Base-by-base conservation (phyloP, 35 echinoderm and acorn worm species). In the Apostichopus japonicus region DNA sequence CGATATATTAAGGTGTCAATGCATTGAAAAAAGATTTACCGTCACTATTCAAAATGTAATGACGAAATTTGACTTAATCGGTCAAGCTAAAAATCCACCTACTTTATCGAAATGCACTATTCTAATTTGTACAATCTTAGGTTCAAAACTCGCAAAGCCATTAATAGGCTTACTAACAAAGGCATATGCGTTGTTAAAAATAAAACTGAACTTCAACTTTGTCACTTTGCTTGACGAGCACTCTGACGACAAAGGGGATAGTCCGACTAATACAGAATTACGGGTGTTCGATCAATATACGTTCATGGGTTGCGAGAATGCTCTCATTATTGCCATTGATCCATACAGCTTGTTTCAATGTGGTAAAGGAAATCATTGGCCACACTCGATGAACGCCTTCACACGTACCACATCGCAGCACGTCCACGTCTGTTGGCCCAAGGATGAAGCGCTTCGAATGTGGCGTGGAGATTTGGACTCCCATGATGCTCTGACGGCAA, bases 291-390 rank as follows among this genome's bases (percentile, higher is more conserved):
- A 84, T 58, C 81, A 84, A 17, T 84, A 84, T 58, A 84, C 81
- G 5, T 84, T 57, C 54, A 24, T 57, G 54, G 81, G 81, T 19
- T 84, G 81, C 15, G 81, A 84, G 51, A 58, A 84, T 57, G 81
- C 81, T 51, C 24, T 84, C 5, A 84, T 84, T 54, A 84, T 84
- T 57, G 81, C 17, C 1, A 55, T 84, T 10, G 81, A 84, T 57
- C 81, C 81, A 54, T 84, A 84, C 57, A 58, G 54, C 55, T 19
- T 84, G 55, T 59, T 84, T 14, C 81, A 84, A 54, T 84, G 81
- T n/a, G 81, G 81, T n/a, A 24, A 84, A 6, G 54, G 81, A 84
- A 84, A 84, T 54, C 81, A 84, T 22, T 84, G 81, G 81, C 56
- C 81, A 8, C 54, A 84, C 53, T 84, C 81, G 21, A 22, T 84